Evolutionary conservation across 1,140 invertebrate genomes (phyloP).

Genomic region (Drosophila chauvacae): DNA sequence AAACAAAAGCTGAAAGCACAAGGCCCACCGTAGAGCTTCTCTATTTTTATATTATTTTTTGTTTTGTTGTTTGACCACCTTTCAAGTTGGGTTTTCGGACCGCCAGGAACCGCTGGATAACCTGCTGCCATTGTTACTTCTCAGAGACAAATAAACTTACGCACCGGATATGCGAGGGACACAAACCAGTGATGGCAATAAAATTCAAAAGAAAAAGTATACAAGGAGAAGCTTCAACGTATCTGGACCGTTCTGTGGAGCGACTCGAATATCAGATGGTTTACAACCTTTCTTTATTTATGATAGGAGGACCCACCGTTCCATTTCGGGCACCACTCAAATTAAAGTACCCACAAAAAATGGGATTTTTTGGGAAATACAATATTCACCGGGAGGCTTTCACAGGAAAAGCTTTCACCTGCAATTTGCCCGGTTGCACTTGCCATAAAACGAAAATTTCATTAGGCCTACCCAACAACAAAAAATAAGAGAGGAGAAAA

Average conservation of each 20-base stretch:
- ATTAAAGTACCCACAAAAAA: constrained; percentile 45
- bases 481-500: constrained; percentile 14
- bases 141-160: constrained; percentile 31
- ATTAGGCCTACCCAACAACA: constrained; percentile 40
- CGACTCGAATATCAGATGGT: constrained; percentile 48
- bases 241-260: background rate
- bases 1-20: background rate
- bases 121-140: background rate
- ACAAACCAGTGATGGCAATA: constrained; percentile 29
- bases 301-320: constrained; percentile 18
- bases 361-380: constrained; percentile 27
- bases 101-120: constrained; percentile 8
- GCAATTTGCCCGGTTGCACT: constrained; percentile 54
- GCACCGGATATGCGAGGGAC: constrained; percentile 15
- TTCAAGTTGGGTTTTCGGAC: constrained; percentile 11
- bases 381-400: background rate
- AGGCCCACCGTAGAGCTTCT: background rate
- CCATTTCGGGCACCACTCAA: constrained; percentile 33
- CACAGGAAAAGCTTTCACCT: constrained; percentile 54
- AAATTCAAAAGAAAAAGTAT: constrained; percentile 13
- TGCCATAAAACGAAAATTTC: constrained; percentile 59
- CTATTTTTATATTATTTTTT: background rate
- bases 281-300: constrained; percentile 57
- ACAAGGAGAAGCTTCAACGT: constrained; percentile 10
- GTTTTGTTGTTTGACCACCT: background rate